Base-by-base conservation (phyloP, 1,140 invertebrate genomes). In the Musca vetustissima region DNA sequence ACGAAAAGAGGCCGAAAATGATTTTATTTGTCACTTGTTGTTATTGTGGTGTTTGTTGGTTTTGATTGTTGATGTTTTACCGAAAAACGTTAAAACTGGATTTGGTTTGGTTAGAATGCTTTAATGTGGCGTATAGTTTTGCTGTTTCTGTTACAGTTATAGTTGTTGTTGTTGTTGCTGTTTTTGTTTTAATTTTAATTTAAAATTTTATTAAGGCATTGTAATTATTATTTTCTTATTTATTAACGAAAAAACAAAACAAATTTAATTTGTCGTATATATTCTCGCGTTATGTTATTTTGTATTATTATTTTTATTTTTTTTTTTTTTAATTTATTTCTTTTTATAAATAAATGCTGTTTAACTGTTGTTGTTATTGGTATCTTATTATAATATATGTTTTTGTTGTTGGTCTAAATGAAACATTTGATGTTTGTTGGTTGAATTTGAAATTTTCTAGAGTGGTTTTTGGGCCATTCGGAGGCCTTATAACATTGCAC, bases 361-460 rank as follows among this genome's bases (percentile, higher is more conserved):
- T 4, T 64, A 21, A 19, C 47, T 36, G 28, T 22, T 55, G 57
- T 24, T 66, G 43, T 69, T 47, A 17, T 64, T 52, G n/a, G 19
- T 47, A 14, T 24, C 21, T 50, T 50, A 17, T 48, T 61, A 49
- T 17, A 17, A 47, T 7, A 24, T 67, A 25, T 49, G 32, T 64
- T 70, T 53, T 53, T 67, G 65, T 53, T 66, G 64, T 50, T 66
- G 50, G 28, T 67, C 15, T n/a, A 32, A 52, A 49, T 48, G 21
- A 22, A 78, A 76, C 75, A 74, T 69, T 76, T 78, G 24, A 71
- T 73, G 70, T 71, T 71, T 73, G 66, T 74, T 75, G 68, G 47
- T 36, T 69, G 28, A 64, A 22, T 17, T 66, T 69, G 48, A 4
- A n/a, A 52, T 64, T 7, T 43, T 68, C 4, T 68, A 43, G 43